Evolutionary conservation across 2,113 vertebrate genomes (phyloP), one percentile per base, ranked within the genome.

Genomic region (Uropsilus gracilis): DNA sequence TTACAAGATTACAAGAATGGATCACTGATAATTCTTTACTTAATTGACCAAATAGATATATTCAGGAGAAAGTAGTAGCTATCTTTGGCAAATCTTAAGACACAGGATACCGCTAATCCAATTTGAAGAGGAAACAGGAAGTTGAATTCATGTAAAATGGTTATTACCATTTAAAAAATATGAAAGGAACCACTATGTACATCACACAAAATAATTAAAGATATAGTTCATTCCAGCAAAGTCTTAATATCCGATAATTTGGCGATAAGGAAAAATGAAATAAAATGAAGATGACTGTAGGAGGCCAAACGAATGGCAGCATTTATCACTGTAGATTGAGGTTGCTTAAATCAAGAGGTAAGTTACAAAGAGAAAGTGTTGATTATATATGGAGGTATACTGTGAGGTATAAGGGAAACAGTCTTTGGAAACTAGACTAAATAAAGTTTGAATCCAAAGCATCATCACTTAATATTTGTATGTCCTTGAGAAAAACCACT

Each of bases 41-140:
- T 48, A 73, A 32, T 77, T 66, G 69, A 76, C 88, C 3, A 28
- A 87, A 57, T 46, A 84, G 53, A 24, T 92, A 85, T 94, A 94
- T n/a, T 87, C 44, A 80, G 80, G 42, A 68, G 8, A 61, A 95
- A 96, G 18, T 8, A 81, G 3, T 16, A 86, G 32, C 30, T 59
- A 66, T 44, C 32, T 18, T 76, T 93, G 39, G 5, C 55, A 18
- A n/a, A 0, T 82, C 91, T 66, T 55, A 63, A 85, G 66, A 64
- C 44, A 32, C 14, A 90, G 2, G 17, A 59, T 11, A 81, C 17
- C 24, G 66, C 8, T 88, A 8, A 69, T 48, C 44, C 5, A 63
- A 77, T 82, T 39, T 95, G 8, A 86, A 91, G 26, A 20, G 8
- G 11, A n/a, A 84, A 4, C 0, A 8, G 24, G 8, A 85, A 0